These are phyloP conservation scores for Argyrosomus japonicus DNA, from an alignment of 2,113 vertebrate genomes.

Conservation along the genomic window DNA sequence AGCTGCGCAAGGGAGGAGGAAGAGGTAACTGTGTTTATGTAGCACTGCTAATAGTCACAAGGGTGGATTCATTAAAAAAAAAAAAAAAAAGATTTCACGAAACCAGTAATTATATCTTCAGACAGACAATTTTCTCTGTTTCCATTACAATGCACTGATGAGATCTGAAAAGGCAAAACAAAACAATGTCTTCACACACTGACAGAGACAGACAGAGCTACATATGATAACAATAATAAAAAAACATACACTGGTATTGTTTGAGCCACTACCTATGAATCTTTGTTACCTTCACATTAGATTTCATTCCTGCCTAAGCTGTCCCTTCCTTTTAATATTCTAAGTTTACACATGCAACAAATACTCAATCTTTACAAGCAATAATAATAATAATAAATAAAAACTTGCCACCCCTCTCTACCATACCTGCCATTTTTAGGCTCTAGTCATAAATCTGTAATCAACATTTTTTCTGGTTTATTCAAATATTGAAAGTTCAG, in stretches of 20 bases:
- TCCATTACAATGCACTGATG: background rate
- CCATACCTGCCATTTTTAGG: too few species aligned
- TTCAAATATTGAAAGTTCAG: too few species aligned
- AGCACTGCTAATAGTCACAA: background rate
- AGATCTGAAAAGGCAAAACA: background rate
- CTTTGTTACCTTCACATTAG: background rate
- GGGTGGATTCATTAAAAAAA: background rate
- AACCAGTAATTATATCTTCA: background rate
- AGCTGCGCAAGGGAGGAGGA: conserved; percentile 89
- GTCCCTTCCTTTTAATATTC: background rate
- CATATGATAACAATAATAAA: background rate
- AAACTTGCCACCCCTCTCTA: background rate
- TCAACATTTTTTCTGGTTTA: too few species aligned
- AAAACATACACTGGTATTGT: background rate
- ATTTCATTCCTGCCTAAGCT: background rate
- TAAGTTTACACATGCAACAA: background rate
- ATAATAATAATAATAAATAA: background rate
- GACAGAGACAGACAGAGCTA: background rate
- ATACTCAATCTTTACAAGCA: background rate
- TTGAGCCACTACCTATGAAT: background rate
- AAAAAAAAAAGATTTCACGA: background rate
- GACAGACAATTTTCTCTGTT: background rate
- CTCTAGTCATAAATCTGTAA: too few species aligned
- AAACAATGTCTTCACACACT: background rate
- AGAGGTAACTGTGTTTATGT: conserved; percentile 83